phyloP scores from a whole-genome alignment of 2,888 invertebrate genomes.

The Cryptus armator region DNA sequence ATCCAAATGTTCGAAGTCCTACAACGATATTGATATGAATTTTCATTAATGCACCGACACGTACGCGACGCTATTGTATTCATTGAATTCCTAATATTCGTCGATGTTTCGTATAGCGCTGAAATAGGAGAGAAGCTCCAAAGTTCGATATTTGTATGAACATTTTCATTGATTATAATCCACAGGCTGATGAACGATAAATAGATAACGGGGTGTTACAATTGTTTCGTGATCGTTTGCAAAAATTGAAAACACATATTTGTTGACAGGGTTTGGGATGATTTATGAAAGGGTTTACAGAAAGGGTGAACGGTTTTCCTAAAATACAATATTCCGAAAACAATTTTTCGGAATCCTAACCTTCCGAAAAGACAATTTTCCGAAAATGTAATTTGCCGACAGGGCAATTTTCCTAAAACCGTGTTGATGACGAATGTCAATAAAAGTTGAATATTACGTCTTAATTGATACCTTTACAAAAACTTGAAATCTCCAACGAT shows the following conservation, averaged over 20 bases:
- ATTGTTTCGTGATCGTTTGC: not conserved
- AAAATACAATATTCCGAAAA: too few relatives aligned
- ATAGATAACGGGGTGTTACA: too few relatives aligned
- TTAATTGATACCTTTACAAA: not conserved
- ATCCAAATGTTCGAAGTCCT: not conserved
- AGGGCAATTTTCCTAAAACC: too few relatives aligned
- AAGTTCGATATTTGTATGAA: not conserved
- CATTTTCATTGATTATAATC: not conserved
- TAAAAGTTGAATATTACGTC: not conserved
- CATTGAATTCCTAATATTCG: too few relatives aligned
- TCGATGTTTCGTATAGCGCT: too few relatives aligned
- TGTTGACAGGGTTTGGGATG: too few relatives aligned
- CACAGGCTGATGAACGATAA: not conserved
- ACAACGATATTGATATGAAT: not conserved
- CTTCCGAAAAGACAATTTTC: too few relatives aligned
- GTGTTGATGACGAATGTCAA: not conserved
- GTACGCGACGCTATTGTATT: not conserved
- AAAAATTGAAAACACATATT: not conserved
- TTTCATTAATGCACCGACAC: not conserved
- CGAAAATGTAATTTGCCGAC: too few relatives aligned
- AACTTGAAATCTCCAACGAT: not conserved
- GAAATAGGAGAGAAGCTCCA: not conserved
- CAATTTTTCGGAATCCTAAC: too few relatives aligned
- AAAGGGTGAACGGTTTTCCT: too few relatives aligned
- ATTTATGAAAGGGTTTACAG: too few relatives aligned